These are phyloP conservation scores for Hesperia comma DNA, from an alignment of 2,888 invertebrate genomes.

Conservation along the genomic window DNA sequence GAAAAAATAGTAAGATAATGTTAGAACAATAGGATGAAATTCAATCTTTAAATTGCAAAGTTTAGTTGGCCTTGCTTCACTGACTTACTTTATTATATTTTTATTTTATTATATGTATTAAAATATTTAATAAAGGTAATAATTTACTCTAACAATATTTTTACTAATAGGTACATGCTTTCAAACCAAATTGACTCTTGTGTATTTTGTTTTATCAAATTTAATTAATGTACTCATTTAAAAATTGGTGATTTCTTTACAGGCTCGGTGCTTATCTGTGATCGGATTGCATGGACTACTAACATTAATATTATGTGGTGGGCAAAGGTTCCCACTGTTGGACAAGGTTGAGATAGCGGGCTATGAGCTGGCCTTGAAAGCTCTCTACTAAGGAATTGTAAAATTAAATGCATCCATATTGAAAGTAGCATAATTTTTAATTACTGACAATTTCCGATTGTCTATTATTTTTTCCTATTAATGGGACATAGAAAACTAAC, in stretches of 20 bases:
- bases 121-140: too few species aligned
- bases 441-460: too few species aligned
- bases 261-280: constrained; percentile 81
- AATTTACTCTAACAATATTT: not conserved
- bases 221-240: constrained; percentile 28
- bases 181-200: not conserved
- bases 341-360: not conserved
- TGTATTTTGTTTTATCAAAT: constrained; percentile 14
- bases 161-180: not conserved
- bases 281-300: constrained; percentile 76
- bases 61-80: not conserved
- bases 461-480: too few species aligned
- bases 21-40: too few species aligned
- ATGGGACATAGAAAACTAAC: too few species aligned
- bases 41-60: not conserved
- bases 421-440: too few species aligned
- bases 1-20: too few species aligned
- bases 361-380: not conserved
- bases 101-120: too few species aligned
- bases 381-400: too few species aligned
- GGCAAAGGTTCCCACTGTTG: constrained; percentile 12
- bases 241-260: constrained; percentile 62
- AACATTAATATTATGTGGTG: constrained; percentile 51
- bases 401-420: too few species aligned
- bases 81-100: not conserved